phyloP scores from a whole-genome alignment of 2,888 invertebrate genomes.

The Bombylius major region DNA sequence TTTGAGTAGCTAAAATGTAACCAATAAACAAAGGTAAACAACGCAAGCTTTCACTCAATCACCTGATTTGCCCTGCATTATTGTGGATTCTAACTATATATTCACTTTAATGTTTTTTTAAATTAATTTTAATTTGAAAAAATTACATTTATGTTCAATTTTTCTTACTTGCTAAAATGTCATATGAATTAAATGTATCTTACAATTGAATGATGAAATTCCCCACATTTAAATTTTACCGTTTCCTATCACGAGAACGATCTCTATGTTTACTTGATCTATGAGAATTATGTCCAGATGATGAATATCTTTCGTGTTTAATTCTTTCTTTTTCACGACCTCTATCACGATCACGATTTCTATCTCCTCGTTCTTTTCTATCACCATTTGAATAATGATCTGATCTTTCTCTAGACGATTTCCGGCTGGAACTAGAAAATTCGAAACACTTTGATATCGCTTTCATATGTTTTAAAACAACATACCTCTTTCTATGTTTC shows the following conservation, averaged over 20 bases:
- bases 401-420: slow-evolving; percentile 25
- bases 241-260: slow-evolving; percentile 30
- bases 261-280: slow-evolving; percentile 27
- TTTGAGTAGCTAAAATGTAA: too few species aligned
- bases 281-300: slow-evolving; percentile 23
- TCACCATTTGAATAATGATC: slow-evolving; percentile 24
- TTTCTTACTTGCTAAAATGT: too few species aligned
- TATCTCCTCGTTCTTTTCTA: slow-evolving; percentile 25
- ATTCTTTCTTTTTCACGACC: slow-evolving; percentile 9
- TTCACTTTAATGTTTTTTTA: too few species aligned
- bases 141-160: too few species aligned
- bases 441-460: background rate
- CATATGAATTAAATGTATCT: too few species aligned
- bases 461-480: background rate
- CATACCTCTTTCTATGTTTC: slow-evolving; percentile 33
- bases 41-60: too few species aligned
- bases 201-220: too few species aligned
- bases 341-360: slow-evolving; percentile 17
- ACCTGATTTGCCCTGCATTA: too few species aligned
- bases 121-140: too few species aligned
- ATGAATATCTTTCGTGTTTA: slow-evolving; percentile 29
- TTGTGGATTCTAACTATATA: too few species aligned
- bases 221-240: slow-evolving; percentile 13
- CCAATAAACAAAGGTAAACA: too few species aligned
- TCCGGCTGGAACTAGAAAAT: slow-evolving; percentile 10